These are phyloP conservation scores for Tragulus kanchil DNA, from an alignment of 2,113 vertebrate species.

Conservation along the genomic window DNA sequence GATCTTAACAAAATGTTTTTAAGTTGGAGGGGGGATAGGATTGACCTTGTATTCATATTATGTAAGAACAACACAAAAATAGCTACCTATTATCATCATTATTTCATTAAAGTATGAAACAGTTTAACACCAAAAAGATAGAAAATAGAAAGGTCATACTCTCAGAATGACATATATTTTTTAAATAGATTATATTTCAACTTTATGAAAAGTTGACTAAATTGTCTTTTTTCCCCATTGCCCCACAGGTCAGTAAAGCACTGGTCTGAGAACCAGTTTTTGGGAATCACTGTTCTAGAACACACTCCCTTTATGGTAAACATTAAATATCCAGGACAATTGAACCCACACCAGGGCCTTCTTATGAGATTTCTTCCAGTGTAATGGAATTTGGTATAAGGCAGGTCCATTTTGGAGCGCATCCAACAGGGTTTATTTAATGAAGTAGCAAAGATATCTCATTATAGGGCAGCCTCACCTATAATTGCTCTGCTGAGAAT, in stretches of 20 bases:
- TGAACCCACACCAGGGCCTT: constrained; percentile 64
- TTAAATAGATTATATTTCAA: constrained; percentile 26
- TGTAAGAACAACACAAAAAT: constrained; percentile 3
- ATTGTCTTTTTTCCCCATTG: constrained; percentile 32
- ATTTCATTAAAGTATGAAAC: constrained; percentile 20
- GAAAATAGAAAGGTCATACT: constrained; percentile 42
- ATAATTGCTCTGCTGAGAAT: constrained; percentile 83
- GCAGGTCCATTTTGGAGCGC: constrained; percentile 78
- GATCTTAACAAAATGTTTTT: neutral
- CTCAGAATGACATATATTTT: constrained; percentile 42
- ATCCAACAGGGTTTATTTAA: constrained; percentile 81
- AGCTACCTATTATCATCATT: neutral
- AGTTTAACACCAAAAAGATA: neutral
- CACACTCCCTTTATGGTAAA: constrained; percentile 78
- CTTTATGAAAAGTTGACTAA: constrained; percentile 57
- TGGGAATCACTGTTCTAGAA: constrained; percentile 78
- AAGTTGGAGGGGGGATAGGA: neutral
- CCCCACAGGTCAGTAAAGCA: constrained; percentile 11
- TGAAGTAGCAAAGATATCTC: constrained; percentile 82
- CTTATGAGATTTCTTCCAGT: constrained; percentile 77
- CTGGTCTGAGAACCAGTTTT: constrained; percentile 65
- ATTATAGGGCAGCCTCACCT: constrained; percentile 83
- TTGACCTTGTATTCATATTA: neutral
- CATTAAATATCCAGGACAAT: constrained; percentile 63
- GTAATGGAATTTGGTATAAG: constrained; percentile 81